Base-by-base conservation (phyloP, 1,140 invertebrate species). In the Sinonovacula constricta region DNA sequence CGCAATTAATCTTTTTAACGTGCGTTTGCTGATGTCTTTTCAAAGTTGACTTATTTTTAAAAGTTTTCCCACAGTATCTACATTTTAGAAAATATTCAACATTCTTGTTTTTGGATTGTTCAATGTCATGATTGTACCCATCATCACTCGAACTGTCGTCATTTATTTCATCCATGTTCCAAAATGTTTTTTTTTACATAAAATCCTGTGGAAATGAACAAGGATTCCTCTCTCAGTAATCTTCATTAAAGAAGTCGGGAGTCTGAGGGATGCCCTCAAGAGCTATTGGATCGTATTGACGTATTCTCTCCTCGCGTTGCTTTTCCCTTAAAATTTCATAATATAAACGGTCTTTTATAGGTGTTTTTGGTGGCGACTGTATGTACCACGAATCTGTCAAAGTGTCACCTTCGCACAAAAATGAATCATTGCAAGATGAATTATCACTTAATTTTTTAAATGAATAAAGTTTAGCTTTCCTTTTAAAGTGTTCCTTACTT, bases 361-460 rank as follows among this genome's bases (percentile, higher is more conserved):
- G 39, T 45, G 39, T 45, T 45, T 45, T 45, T 45, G 39, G 39
- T 45, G 39, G 18, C 39, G 39, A 45, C 39, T 10, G 39, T 45
- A 45, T 45, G 39, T 45, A 45, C 39, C 39, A 45, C 39, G 39
- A 45, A 45, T 45, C 39, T 45, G 39, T 45, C 39, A 45, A 45
- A 45, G 39, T 45, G 39, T 45, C 39, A 45, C 39, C 39, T 45
- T 45, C 39, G 39, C 39, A 45, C 39, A 45, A 45, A 45, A 45
- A 45, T 45, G 39, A 45, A 45, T 45, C 39, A 45, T 45, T 45
- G 39, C 39, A 45, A 45, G 39, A 45, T 45, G 39, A 10, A 45
- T 45, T 45, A 45, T 45, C 39, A 45, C 39, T 45, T 45, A 45
- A 45, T 45, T 45, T 45, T 45, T 45, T 45, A 45, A 45, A 45